Evolutionary conservation across 2,113 vertebrate genomes (phyloP).

Genomic region (Cricetomys ansorgei): DNA sequence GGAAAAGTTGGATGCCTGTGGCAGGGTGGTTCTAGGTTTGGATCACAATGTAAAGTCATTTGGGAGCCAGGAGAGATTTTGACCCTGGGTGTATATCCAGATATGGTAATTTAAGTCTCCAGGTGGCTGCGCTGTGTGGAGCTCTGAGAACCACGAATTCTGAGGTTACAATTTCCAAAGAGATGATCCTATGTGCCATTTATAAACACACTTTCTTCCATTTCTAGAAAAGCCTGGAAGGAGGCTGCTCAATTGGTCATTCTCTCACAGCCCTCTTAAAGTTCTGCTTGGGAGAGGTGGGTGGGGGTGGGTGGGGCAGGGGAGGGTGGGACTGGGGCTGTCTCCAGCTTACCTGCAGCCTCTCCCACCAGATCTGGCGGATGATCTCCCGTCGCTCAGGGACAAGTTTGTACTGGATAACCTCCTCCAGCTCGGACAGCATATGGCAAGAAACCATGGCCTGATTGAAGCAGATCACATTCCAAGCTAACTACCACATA

Average conservation of each 20-base stretch:
- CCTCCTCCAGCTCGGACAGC: slow-evolving; percentile 99
- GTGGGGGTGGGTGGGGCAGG: background rate
- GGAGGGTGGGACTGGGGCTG: rapidly evolving
- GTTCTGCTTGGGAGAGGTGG: background rate
- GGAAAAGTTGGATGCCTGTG: background rate
- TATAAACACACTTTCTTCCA: background rate
- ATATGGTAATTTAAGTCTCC: background rate
- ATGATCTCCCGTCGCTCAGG: slow-evolving; percentile 99
- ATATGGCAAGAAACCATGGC: slow-evolving; percentile 99
- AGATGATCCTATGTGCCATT: background rate
- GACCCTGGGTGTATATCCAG: background rate
- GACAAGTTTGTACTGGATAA: slow-evolving; percentile 99
- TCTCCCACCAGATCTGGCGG: slow-evolving; percentile 99
- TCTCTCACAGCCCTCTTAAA: background rate
- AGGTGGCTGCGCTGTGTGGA: background rate
- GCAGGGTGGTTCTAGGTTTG: background rate
- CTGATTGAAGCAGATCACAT: slow-evolving; percentile 87
- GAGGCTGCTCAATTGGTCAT: background rate
- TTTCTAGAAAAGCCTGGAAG: background rate
- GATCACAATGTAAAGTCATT: background rate
- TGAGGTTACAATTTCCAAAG: background rate
- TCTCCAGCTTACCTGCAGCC: slow-evolving; percentile 92
- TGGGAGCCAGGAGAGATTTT: background rate
- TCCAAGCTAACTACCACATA: slow-evolving; percentile 79
- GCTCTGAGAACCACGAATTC: background rate